Percentiles rank a stretch among this genome's conserved stretches.
phyloP scores from a whole-genome alignment of 2,797 vertebrate genomes.

The Trachops cirrhosus region DNA sequence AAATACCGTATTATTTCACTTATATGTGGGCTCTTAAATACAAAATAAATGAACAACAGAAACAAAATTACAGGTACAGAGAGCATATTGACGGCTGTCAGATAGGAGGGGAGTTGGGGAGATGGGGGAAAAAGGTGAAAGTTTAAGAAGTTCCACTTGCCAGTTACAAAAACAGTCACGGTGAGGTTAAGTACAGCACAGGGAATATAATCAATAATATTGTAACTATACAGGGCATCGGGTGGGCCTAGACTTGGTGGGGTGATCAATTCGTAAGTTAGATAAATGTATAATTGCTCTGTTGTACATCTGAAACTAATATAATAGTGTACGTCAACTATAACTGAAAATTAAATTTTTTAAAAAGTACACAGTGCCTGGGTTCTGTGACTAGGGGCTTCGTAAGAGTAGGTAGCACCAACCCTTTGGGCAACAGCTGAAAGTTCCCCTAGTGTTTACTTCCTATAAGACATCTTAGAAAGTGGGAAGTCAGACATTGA shows the following conservation, averaged over 20 bases:
- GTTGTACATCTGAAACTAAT: neutral
- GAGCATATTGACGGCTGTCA: neutral
- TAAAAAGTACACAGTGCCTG: neutral
- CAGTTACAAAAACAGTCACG: neutral
- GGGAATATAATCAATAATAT: no score
- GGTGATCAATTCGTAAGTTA: neutral
- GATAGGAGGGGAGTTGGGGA: no score
- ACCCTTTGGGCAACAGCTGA: neutral
- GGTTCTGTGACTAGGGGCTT: neutral
- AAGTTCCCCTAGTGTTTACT: neutral
- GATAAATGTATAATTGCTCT: neutral
- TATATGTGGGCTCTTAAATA: neutral
- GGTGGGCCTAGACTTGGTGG: neutral
- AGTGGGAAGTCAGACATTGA: neutral
- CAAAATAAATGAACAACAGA: neutral
- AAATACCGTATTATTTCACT: neutral
- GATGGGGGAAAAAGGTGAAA: no score
- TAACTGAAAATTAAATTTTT: neutral
- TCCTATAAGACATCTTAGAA: neutral
- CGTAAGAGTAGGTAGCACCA: neutral
- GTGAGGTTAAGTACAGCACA: no score
- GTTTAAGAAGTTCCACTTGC: neutral
- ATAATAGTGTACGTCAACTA: neutral
- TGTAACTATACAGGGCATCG: neutral
- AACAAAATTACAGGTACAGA: neutral